Base-by-base conservation (phyloP, 2,888 invertebrate genomes). In the Thelaira solivaga region DNA sequence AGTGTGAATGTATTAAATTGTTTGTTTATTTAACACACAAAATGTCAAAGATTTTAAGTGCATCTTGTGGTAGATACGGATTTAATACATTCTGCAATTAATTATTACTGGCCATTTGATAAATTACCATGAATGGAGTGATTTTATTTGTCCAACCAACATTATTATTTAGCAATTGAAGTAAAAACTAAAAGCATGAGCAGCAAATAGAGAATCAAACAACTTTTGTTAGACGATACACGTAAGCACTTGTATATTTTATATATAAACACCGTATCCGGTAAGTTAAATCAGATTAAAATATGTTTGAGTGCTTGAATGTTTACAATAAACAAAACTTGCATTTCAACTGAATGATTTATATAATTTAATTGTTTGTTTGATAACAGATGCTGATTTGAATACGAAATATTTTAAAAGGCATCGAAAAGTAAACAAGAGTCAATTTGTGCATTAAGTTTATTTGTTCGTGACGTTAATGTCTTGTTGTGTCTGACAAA, bases 61-160 rank as follows among this genome's bases (percentile, higher is more conserved):
- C 73, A 65, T 43, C 31, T 57, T 49, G 41, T 49, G 49, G 16
- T 65, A n/a, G n/a, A n/a, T n/a, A 49, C 55, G 49, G 73, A 73
- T 73, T 73, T 49, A 65, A 64, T 61, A 61, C 26, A 74, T 61
- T 67, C 39, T 36, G 22, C 59, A 59, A 61, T 74, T 67, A 74
- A 74, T 74, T 67, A 74, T 53, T 74, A 34, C 34, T 36, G n/a
- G 51, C 24, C 67, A 61, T 67, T 45, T 67, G 51, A 71, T 61
- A 61, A 74, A 61, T 68, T 67, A 53, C 36, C 43, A 39, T 24
- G n/a, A 45, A 45, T 43, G 31, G 22, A 74, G 67, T 67, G 45
- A 59, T 53, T 68, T 53, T 31, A 39, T 67, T 29, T 74, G 61
- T 13, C 36, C 29, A 36, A 34, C 36, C 29, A 36, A 34, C n/a